Evolutionary conservation across 1,140 invertebrate species (phyloP).

Genomic region (Lucilia cuprina): DNA sequence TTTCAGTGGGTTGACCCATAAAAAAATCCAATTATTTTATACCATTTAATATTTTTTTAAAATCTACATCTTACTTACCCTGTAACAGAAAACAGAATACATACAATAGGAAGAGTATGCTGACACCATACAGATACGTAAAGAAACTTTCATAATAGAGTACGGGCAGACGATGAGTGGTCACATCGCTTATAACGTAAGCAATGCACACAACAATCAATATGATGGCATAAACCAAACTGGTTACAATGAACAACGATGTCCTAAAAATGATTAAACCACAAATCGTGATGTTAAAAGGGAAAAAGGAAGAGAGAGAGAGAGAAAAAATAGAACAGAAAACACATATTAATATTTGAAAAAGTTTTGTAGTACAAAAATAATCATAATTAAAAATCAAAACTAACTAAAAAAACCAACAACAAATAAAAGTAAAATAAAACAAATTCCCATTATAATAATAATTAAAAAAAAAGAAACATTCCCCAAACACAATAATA

Average conservation of each 20-base stretch:
- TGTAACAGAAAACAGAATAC: slow-evolving; percentile 96
- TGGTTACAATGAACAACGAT: slow-evolving; percentile 92
- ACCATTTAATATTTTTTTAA: too few relatives aligned
- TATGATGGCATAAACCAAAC: slow-evolving; percentile 92
- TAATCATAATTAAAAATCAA: neutral
- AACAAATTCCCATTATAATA: neutral
- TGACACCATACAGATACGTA: slow-evolving; percentile 94
- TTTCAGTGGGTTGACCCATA: too few relatives aligned
- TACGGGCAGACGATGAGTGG: slow-evolving; percentile 88
- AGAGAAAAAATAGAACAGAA: neutral
- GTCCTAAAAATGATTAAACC: slow-evolving; percentile 70
- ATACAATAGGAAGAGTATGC: slow-evolving; percentile 94
- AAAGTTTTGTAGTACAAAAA: neutral
- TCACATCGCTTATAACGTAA: slow-evolving; percentile 91
- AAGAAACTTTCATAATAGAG: slow-evolving; percentile 96
- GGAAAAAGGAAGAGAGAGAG: neutral
- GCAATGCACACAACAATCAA: slow-evolving; percentile 90
- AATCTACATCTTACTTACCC: slow-evolving; percentile 61
- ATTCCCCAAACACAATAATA: neutral
- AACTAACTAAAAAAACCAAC: neutral
- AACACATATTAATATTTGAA: neutral
- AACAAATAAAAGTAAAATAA: neutral
- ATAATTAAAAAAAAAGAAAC: neutral
- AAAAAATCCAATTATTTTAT: too few relatives aligned
- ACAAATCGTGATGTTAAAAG: neutral